Evolutionary conservation across 2,797 vertebrate species (phyloP).

Genomic region (Sphaeramia orbicularis): DNA sequence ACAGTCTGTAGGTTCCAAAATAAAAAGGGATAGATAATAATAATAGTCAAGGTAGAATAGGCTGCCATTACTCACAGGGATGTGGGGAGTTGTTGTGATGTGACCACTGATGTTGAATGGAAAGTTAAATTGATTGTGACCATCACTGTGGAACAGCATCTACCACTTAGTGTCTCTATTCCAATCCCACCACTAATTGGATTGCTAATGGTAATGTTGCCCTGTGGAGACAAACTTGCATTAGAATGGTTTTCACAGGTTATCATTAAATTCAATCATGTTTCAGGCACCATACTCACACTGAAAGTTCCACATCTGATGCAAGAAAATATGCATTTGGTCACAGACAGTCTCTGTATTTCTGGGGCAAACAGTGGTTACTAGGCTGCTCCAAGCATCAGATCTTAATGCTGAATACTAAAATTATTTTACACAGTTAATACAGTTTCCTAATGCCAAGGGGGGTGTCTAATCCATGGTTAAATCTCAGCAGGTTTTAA

Average conservation of each 20-base stretch:
- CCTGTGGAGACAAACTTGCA: conserved; percentile 62
- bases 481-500: conserved; percentile 75
- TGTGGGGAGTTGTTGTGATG: conserved; percentile 58
- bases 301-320: not conserved
- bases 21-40: not conserved
- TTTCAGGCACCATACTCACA: conserved; percentile 7
- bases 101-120: conserved; percentile 61
- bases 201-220: conserved; percentile 71
- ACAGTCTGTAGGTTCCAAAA: conserved; percentile 26
- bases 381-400: conserved; percentile 27
- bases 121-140: conserved; percentile 77
- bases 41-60: not conserved
- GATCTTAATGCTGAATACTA: conserved; percentile 46
- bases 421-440: conserved; percentile 62
- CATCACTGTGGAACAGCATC: conserved; percentile 56
- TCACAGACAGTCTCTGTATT: not conserved
- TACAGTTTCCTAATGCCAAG: conserved; percentile 46
- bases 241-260: conserved; percentile 48
- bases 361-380: conserved; percentile 21
- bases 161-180: conserved; percentile 64
- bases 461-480: conserved; percentile 69
- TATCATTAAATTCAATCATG: not conserved
- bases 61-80: conserved; percentile 3
- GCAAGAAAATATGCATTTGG: not conserved
- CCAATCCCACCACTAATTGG: conserved; percentile 67